Conservation (phyloP, 2,888 invertebrate species). For the Neria commutata region DNA sequence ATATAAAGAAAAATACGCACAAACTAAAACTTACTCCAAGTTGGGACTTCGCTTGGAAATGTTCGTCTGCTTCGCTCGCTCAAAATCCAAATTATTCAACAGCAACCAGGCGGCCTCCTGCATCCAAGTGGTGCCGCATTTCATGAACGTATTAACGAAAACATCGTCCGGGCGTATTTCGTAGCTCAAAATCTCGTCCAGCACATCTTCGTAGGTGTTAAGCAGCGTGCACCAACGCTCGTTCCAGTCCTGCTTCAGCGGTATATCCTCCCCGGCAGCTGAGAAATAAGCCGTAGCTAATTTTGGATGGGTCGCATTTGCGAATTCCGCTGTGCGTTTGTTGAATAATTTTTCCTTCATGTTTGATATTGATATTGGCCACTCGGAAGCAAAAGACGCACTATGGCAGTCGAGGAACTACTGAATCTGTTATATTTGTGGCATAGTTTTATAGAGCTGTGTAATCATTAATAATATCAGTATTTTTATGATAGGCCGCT, state of each 20-base stretch:
- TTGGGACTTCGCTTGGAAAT: conserved; percentile 11
- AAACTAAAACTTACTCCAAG: conserved; percentile 37
- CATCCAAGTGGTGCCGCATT: conserved; percentile 43
- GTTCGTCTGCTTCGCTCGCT: conserved; percentile 24
- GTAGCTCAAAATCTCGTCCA: conserved; percentile 27
- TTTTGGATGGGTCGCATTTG: no score
- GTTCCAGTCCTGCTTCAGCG: conserved; percentile 29
- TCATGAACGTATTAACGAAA: conserved; percentile 37
- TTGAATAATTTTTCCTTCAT: no score
- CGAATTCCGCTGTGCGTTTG: no score
- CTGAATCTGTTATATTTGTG: no score
- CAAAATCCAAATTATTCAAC: conserved; percentile 38
- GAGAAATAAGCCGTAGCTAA: no score
- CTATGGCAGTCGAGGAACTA: no score
- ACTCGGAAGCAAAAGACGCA: no score
- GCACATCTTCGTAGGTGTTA: neutral
- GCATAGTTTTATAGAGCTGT: no score
- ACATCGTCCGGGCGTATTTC: conserved; percentile 36
- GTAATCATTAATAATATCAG: no score
- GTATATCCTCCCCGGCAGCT: conserved; percentile 17
- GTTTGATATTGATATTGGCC: no score
- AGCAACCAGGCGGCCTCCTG: conserved; percentile 41
- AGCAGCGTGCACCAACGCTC: conserved; percentile 31
- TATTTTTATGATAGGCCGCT: no score
- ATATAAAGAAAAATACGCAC: neutral